A percentile compares a stretch with the other conserved stretches of the same genome.
Conservation (phyloP, 2,113 vertebrate species). For the Cyphomyrus plagiostoma region DNA sequence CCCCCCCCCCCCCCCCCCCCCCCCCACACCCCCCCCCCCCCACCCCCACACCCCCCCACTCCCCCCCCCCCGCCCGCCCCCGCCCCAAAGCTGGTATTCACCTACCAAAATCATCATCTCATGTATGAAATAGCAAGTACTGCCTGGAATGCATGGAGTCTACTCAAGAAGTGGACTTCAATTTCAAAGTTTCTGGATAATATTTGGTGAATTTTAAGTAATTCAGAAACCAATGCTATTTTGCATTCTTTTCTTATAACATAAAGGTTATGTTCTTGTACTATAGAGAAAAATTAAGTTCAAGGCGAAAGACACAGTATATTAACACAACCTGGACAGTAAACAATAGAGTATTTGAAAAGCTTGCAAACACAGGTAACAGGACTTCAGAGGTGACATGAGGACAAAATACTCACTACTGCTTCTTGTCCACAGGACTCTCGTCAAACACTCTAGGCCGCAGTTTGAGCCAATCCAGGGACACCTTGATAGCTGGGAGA, state of each 20-base stretch:
- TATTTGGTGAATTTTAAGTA: background rate
- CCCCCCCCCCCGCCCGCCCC: no score
- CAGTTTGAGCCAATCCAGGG: slow-evolving; percentile 92
- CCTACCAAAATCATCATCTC: background rate
- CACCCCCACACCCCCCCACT: no score
- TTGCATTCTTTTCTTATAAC: background rate
- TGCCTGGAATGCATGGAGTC: background rate
- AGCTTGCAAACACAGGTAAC: slow-evolving; percentile 42
- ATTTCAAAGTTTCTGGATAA: background rate
- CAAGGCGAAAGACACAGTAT: background rate
- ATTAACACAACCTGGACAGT: background rate
- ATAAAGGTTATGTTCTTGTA: background rate
- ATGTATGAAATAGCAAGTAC: background rate
- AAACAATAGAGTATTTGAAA: background rate
- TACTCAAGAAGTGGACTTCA: background rate
- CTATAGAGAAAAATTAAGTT: background rate
- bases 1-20: no score
- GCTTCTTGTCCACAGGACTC: slow-evolving; percentile 74
- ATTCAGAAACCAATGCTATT: background rate
- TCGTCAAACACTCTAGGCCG: slow-evolving; percentile 82
- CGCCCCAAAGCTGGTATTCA: background rate
- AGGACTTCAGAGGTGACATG: slow-evolving; percentile 46
- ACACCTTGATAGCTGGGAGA: slow-evolving; percentile 93
- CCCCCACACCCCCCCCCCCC: no score
- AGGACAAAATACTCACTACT: slow-evolving; percentile 71